A percentile compares a stretch with the other conserved stretches of the same genome.
These are phyloP conservation scores for Sminthurides aquaticus DNA, from an alignment of 2,888 invertebrate genomes.

Conservation along the genomic window DNA sequence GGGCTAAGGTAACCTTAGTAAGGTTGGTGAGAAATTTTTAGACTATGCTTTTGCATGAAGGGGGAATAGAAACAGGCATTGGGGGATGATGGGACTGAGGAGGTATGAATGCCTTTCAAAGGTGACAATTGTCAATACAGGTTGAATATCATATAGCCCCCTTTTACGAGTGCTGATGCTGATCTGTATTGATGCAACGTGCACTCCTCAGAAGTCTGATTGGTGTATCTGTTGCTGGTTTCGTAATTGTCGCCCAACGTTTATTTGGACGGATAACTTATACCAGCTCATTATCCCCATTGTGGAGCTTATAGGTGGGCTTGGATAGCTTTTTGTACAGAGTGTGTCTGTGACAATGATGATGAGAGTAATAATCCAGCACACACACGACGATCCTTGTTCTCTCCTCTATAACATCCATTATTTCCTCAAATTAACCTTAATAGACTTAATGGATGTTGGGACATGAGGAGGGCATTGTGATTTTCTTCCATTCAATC, in stretches of 20 bases:
- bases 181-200: too few species aligned
- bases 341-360: not conserved
- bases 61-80: too few species aligned
- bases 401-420: not conserved
- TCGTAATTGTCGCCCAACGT: not conserved
- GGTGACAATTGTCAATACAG: not conserved
- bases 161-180: too few species aligned
- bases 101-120: too few species aligned
- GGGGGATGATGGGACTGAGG: too few species aligned
- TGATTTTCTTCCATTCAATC: not conserved
- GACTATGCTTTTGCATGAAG: too few species aligned
- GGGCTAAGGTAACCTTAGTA: too few species aligned
- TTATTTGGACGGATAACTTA: slow-evolving; percentile 23
- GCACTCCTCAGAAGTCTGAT: too few species aligned
- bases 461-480: not conserved
- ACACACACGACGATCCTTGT: not conserved
- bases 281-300: slow-evolving; percentile 25
- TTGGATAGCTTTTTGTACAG: not conserved
- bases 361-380: not conserved
- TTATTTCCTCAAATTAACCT: not conserved
- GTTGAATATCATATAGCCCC: too few species aligned
- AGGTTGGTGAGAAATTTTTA: too few species aligned
- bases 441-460: not conserved
- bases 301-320: slow-evolving; percentile 1
- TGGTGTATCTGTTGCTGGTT: too few species aligned